Conservation (phyloP, 2,113 vertebrate species). For the Eidolon helvum region DNA sequence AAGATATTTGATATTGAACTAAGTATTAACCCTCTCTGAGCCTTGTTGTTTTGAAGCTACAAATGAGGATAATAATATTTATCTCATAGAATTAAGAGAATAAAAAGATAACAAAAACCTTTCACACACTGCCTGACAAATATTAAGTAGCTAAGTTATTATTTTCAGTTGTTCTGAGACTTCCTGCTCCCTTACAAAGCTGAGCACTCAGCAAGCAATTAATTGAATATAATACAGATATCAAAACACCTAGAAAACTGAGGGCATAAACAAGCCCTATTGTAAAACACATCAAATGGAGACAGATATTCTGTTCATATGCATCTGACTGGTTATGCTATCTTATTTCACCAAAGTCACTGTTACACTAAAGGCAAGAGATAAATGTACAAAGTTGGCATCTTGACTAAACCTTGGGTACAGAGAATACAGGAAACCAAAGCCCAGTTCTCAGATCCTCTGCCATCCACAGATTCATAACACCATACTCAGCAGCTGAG, state of each 20-base stretch:
- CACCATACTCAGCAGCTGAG: background rate
- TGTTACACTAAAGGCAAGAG: background rate
- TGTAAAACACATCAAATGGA: background rate
- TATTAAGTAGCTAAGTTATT: background rate
- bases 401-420: background rate
- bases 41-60: background rate
- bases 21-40: background rate
- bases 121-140: background rate
- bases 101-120: background rate
- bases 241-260: background rate
- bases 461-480: rapidly evolving
- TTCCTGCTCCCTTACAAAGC: background rate
- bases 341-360: background rate
- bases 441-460: background rate
- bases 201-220: background rate
- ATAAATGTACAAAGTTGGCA: background rate
- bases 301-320: background rate
- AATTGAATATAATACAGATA: background rate
- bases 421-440: background rate
- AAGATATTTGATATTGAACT: background rate
- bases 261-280: background rate
- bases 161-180: background rate
- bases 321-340: background rate
- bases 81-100: background rate
- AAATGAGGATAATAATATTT: background rate